Conservation (phyloP, 1,140 invertebrate genomes). For the Hyphantria cunea region DNA sequence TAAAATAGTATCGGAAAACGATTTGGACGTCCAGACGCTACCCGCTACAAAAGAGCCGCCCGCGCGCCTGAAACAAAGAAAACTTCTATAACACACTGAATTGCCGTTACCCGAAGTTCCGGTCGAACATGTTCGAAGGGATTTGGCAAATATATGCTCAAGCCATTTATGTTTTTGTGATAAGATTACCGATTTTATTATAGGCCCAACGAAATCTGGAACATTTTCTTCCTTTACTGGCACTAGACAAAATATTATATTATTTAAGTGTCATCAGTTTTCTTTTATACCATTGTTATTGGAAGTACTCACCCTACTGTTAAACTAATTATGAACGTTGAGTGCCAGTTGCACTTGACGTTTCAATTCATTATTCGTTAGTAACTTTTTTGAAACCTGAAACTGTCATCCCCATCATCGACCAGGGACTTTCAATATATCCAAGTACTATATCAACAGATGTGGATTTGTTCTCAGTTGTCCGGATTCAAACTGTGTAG, state of each 20-base stretch:
- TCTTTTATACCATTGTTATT: no score
- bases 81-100: slow-evolving; percentile 57
- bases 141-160: slow-evolving; percentile 3
- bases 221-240: no score
- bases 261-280: no score
- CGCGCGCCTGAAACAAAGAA: slow-evolving; percentile 61
- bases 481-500: not conserved
- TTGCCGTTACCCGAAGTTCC: not conserved
- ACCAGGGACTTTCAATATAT: not conserved
- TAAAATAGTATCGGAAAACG: slow-evolving; percentile 73
- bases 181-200: not conserved
- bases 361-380: not conserved
- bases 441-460: not conserved
- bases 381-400: not conserved
- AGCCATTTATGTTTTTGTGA: slow-evolving; percentile 1
- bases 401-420: not conserved
- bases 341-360: not conserved
- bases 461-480: not conserved
- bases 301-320: no score
- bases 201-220: no score
- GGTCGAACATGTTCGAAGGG: not conserved
- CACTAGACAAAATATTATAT: no score
- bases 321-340: not conserved
- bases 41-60: slow-evolving; percentile 40
- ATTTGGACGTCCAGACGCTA: slow-evolving; percentile 61